A percentile compares a stretch with the other conserved stretches of the same genome.
These are phyloP conservation scores for Falco peregrinus DNA, from an alignment of 2,797 vertebrate genomes.

Conservation along the genomic window DNA sequence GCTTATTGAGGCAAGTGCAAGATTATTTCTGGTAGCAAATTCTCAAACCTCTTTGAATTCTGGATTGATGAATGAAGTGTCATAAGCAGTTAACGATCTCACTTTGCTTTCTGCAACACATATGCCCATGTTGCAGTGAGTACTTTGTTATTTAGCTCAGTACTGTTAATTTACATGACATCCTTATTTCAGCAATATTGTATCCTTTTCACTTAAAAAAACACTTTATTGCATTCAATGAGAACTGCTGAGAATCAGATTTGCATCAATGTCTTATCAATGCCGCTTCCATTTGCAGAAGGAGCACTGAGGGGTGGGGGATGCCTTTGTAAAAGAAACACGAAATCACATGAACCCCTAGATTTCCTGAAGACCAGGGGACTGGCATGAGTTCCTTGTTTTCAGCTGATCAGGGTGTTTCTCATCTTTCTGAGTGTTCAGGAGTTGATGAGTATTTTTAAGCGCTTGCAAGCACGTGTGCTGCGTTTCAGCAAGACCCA, in stretches of 20 bases:
- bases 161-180: not conserved
- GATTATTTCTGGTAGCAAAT: not conserved
- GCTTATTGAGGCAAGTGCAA: not conserved
- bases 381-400: not conserved
- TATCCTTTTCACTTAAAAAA: not conserved
- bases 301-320: not conserved
- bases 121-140: not conserved
- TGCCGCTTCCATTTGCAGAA: not conserved
- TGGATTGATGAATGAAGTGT: not conserved
- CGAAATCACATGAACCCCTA: not conserved
- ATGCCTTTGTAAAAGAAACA: fast-evolving
- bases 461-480: not conserved
- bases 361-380: not conserved
- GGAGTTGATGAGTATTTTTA: not conserved
- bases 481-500: not conserved
- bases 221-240: not conserved
- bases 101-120: not conserved
- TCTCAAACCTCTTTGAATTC: not conserved
- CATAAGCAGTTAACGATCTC: not conserved
- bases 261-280: not conserved
- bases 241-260: not conserved
- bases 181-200: not conserved
- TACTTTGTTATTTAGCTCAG: not conserved
- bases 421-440: not conserved
- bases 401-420: not conserved